These are phyloP conservation scores for Nudaria mundana DNA, from an alignment of 2,888 invertebrate species.

Conservation along the genomic window DNA sequence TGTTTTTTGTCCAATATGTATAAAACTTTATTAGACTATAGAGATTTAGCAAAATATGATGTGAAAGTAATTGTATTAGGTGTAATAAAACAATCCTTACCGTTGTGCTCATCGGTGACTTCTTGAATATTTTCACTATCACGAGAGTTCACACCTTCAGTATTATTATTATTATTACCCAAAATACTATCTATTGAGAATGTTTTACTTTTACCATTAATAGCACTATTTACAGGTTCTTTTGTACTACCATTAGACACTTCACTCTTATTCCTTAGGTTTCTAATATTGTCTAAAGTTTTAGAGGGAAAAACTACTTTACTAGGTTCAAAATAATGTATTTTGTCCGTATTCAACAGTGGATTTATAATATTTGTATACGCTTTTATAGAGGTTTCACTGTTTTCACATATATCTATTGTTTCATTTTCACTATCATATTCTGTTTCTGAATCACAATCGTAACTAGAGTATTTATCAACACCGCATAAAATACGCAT, in stretches of 20 bases:
- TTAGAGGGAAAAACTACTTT: slow-evolving; percentile 47
- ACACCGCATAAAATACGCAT: slow-evolving; percentile 31
- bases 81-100: too few species aligned
- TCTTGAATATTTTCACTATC: slow-evolving; percentile 54
- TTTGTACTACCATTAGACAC: slow-evolving; percentile 40
- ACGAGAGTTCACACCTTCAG: slow-evolving; percentile 32
- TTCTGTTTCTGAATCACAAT: slow-evolving; percentile 60
- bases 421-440: slow-evolving; percentile 75
- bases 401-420: slow-evolving; percentile 74
- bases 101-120: slow-evolving; percentile 69
- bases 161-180: slow-evolving; percentile 60
- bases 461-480: slow-evolving; percentile 45
- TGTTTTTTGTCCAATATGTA: too few species aligned
- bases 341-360: slow-evolving; percentile 41
- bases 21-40: too few species aligned
- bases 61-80: neutral
- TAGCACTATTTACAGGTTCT: slow-evolving; percentile 38
- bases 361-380: slow-evolving; percentile 36
- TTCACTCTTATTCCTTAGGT: slow-evolving; percentile 38
- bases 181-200: slow-evolving; percentile 81
- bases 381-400: slow-evolving; percentile 45
- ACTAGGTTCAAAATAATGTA: slow-evolving; percentile 50
- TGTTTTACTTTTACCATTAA: slow-evolving; percentile 66
- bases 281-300: slow-evolving; percentile 40
- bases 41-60: too few species aligned